Conservation (phyloP, 2,113 vertebrate species). For the Hippocampus barbouri region DNA sequence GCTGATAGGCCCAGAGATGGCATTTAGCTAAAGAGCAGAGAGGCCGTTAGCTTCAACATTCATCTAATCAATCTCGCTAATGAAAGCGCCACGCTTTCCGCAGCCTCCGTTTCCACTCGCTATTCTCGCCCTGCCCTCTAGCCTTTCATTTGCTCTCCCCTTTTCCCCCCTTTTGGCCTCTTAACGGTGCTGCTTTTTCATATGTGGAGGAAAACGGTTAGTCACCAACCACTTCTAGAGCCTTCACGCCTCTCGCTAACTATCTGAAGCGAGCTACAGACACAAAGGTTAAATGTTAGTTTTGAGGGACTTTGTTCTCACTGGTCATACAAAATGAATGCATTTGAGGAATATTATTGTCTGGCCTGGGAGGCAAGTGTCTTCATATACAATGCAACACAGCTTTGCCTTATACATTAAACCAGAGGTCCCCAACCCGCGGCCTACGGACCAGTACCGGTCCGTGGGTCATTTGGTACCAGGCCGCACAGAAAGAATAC, state of each 20-base stretch:
- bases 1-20: conserved; percentile 72
- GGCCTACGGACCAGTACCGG: too few relatives aligned
- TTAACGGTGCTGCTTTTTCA: not conserved
- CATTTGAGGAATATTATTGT: too few relatives aligned
- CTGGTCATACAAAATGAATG: too few relatives aligned
- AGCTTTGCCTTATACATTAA: too few relatives aligned
- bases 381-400: too few relatives aligned
- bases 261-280: not conserved
- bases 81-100: conserved; percentile 66
- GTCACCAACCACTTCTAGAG: not conserved
- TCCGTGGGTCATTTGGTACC: too few relatives aligned
- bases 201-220: not conserved
- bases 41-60: conserved; percentile 71
- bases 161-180: conserved; percentile 3
- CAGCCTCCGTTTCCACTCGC: conserved; percentile 40
- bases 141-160: conserved; percentile 44
- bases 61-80: conserved; percentile 75
- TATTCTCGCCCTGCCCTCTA: conserved; percentile 32
- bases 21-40: conserved; percentile 75
- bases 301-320: too few relatives aligned
- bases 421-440: too few relatives aligned
- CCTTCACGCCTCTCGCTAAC: not conserved
- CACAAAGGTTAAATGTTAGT: too few relatives aligned
- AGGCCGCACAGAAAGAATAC: too few relatives aligned
- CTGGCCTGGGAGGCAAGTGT: too few relatives aligned